Percentiles rank a stretch among this genome's conserved stretches.
These are phyloP conservation scores for Drosophila kepulauana DNA, from an alignment of 1,140 invertebrate genomes.

Conservation along the genomic window DNA sequence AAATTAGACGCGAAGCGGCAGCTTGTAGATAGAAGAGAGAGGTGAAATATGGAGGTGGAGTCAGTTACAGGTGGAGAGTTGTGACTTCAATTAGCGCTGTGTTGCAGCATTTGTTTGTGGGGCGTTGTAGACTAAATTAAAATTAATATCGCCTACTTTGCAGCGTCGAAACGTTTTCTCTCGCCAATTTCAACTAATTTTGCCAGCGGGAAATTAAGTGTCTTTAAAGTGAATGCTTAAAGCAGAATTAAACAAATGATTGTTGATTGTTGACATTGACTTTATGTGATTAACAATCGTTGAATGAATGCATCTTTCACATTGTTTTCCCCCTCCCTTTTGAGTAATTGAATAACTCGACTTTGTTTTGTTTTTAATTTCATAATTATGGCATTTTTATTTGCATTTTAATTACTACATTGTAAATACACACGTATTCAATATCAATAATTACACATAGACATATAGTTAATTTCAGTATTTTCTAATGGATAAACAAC, in stretches of 20 bases:
- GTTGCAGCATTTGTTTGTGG: slow-evolving; percentile 13
- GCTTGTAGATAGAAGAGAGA: background rate
- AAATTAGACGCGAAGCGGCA: slow-evolving; percentile 55
- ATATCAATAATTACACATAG: slow-evolving; percentile 83
- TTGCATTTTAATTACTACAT: slow-evolving; percentile 80
- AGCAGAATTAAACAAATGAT: too few species aligned
- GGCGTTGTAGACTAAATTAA: background rate
- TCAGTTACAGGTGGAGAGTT: slow-evolving; percentile 52
- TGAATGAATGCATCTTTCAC: background rate
- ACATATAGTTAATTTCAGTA: slow-evolving; percentile 64
- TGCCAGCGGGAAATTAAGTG: background rate
- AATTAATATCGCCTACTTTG: slow-evolving; percentile 25
- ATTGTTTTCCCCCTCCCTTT: background rate
- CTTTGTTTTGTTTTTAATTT: slow-evolving; percentile 57
- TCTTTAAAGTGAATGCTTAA: background rate
- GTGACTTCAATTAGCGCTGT: slow-evolving; percentile 61
- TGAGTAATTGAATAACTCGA: background rate
- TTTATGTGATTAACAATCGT: background rate
- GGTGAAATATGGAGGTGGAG: background rate
- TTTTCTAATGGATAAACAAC: slow-evolving; percentile 72
- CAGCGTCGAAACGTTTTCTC: slow-evolving; percentile 7
- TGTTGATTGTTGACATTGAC: background rate
- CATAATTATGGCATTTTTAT: slow-evolving; percentile 82
- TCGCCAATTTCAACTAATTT: background rate
- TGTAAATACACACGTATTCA: slow-evolving; percentile 75